Evolutionary conservation across 2,797 vertebrate species (phyloP).

Genomic region (Taeniopygia guttata): DNA sequence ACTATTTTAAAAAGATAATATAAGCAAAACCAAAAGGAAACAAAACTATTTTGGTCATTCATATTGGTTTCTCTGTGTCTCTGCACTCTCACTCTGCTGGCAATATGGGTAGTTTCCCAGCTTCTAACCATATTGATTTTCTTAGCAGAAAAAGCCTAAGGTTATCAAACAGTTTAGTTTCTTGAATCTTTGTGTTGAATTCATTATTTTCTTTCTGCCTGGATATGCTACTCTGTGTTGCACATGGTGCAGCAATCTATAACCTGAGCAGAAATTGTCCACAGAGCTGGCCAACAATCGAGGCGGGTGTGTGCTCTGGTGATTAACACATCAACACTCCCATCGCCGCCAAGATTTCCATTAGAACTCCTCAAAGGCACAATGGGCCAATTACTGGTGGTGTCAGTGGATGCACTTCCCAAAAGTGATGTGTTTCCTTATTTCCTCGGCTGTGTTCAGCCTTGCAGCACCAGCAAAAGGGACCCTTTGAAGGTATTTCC

Average conservation of each 20-base stretch:
- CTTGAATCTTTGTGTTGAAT: constrained; percentile 34
- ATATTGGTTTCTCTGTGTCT: neutral
- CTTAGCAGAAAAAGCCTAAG: constrained; percentile 46
- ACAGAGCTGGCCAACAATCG: neutral
- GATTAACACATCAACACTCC: neutral
- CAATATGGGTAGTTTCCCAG: neutral
- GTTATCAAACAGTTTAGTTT: constrained; percentile 62
- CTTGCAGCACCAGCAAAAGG: neutral
- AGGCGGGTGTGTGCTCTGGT: neutral
- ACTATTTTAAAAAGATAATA: neutral
- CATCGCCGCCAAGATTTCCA: neutral
- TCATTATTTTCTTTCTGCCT: constrained; percentile 37
- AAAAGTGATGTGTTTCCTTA: neutral
- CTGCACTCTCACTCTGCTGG: neutral
- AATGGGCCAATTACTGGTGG: neutral
- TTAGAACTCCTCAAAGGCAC: neutral
- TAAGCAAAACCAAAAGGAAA: neutral
- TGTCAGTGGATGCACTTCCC: neutral
- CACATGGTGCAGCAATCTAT: neutral
- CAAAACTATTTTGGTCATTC: neutral
- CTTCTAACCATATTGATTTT: constrained; percentile 51
- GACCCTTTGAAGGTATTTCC: constrained; percentile 45
- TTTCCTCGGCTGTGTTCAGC: neutral
- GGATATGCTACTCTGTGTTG: neutral
- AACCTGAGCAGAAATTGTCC: neutral